Conservation (phyloP, 2,797 vertebrate genomes). For the Lacerta agilis region DNA sequence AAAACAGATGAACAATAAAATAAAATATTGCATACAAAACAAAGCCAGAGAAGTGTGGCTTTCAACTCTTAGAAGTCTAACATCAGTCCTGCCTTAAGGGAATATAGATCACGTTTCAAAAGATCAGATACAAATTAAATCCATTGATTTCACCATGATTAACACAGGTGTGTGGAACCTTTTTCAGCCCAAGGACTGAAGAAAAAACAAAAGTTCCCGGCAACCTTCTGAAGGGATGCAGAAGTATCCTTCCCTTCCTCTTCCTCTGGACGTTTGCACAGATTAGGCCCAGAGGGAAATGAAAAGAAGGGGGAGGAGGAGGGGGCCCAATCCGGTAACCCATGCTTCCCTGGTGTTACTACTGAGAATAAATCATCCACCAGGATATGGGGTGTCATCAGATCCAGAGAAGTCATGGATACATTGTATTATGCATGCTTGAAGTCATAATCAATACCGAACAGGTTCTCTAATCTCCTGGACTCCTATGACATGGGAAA, state of each 20-base stretch:
- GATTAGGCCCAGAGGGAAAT: too few species aligned
- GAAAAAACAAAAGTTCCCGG: too few species aligned
- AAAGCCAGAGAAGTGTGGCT: background rate
- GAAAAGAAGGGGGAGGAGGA: too few species aligned
- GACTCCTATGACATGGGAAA: background rate
- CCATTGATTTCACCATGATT: background rate
- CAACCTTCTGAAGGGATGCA: too few species aligned
- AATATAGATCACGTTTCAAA: background rate
- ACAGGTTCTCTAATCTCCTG: slow-evolving; percentile 4
- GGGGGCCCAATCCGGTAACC: too few species aligned
- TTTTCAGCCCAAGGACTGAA: too few species aligned
- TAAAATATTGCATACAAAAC: background rate
- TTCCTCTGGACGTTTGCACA: too few species aligned
- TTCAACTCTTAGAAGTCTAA: background rate
- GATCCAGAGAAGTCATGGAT: background rate
- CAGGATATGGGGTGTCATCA: background rate
- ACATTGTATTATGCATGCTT: background rate
- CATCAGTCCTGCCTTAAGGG: background rate
- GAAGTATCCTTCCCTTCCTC: too few species aligned
- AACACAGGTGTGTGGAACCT: too few species aligned
- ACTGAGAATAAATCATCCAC: background rate
- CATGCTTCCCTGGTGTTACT: background rate
- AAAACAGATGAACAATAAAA: background rate
- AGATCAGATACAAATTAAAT: background rate
- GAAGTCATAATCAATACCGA: background rate